Base-by-base conservation (phyloP, 2,797 vertebrate genomes). In the Syncerus caffer region DNA sequence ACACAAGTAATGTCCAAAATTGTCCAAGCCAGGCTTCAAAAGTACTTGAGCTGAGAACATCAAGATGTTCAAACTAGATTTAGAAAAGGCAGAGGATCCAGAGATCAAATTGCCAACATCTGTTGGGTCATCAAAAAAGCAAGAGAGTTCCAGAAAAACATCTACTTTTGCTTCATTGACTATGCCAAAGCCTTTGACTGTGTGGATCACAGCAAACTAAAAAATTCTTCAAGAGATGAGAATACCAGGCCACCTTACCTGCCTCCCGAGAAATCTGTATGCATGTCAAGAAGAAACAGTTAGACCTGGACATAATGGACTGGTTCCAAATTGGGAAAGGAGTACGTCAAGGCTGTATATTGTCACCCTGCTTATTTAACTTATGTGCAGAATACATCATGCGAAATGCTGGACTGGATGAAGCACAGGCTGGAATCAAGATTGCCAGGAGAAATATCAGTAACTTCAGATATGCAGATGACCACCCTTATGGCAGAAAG, bases 351-450 rank as follows among this genome's bases (percentile, higher is more conserved):
- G 17, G 9, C 64, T 67, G 17, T 67, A 11, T 67, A 67, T 34
- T 11, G 17, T 34, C 64, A 67, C 64, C 64, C 64, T 67, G 64
- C n/a, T 67, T 67, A 34, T 11, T 67, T 34, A 67, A 34, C 9
- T 67, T 67, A 34, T 34, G 34, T 67, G 64, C 17, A 67, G 64
- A 67, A 0, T 21, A 34, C 9, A 67, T 34, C n/a, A 67, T 67
- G n/a, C 0, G 0, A 67, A 67, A 67, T 34, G 64, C 64, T 0
- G 0, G 64, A 5, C 9, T 21, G n/a, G 2, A 21, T 6, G n/a
- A 67, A 67, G n/a, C 64, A 67, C 64, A 21, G 4, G n/a, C n/a
- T 67, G 64, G 8, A 67, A 34, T 67, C 64, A 67, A 67, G n/a
- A 34, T 34, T 67, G n/a, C 64, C n/a, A 11, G 64, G 64, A 34